Percentiles rank a stretch among this genome's conserved stretches.
Evolutionary conservation across 2,888 invertebrate genomes (phyloP).

Genomic region (Watsonalla binaria): DNA sequence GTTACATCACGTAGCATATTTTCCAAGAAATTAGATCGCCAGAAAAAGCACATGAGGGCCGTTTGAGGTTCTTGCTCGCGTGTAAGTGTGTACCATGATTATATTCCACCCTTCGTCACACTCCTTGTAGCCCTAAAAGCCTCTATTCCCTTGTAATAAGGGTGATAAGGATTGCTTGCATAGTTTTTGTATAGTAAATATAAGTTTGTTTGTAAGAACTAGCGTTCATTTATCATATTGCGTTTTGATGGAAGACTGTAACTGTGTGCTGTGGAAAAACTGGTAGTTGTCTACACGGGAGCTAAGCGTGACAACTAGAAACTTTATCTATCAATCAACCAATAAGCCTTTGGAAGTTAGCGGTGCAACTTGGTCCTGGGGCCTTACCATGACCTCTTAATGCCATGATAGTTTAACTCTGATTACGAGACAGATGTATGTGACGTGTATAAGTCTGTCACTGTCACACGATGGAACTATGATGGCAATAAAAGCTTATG

Average conservation of each 20-base stretch:
- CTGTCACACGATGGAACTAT: too few species aligned
- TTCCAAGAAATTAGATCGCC: conserved; percentile 62
- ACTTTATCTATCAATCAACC: background rate
- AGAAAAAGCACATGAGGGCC: conserved; percentile 41
- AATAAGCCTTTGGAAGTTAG: too few species aligned
- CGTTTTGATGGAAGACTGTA: conserved; percentile 37
- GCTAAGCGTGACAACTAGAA: background rate
- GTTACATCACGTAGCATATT: conserved; percentile 63
- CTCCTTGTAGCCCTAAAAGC: background rate
- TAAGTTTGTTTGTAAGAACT: conserved; percentile 24
- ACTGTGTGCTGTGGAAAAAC: conserved; percentile 29
- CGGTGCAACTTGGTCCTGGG: too few species aligned
- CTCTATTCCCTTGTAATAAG: background rate
- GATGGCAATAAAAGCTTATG: too few species aligned
- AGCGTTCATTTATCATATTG: conserved; percentile 48
- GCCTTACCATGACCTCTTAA: too few species aligned
- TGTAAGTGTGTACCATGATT: background rate
- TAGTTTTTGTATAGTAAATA: conserved; percentile 1
- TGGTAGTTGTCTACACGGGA: too few species aligned
- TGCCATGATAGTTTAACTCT: too few species aligned
- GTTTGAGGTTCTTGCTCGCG: conserved; percentile 28
- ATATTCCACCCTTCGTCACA: background rate
- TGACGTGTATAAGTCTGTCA: too few species aligned
- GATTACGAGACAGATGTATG: too few species aligned
- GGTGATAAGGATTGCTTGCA: background rate